Evolutionary conservation across 2,797 vertebrate genomes (phyloP), one percentile per base, ranked within the genome.

Genomic region (Agapornis canus): DNA sequence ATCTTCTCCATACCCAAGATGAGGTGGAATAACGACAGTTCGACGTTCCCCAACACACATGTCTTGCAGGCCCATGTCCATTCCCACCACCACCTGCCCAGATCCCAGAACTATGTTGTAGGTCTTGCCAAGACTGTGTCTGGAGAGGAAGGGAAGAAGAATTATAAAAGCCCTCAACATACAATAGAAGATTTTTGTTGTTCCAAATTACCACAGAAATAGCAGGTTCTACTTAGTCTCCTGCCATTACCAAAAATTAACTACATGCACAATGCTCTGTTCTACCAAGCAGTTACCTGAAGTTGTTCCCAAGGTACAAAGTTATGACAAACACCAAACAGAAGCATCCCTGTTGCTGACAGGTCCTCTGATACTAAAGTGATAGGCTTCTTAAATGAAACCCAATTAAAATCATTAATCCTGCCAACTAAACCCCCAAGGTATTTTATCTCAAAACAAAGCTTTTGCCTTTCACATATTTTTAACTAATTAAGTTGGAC

Each of bases 1-100:
- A 48, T 98, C 98, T 96, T 99, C 99, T 84, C 99, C 99, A 2
- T 99, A 99, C 66, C 98, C 99, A 31, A 99, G 97, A 73, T 99
- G 99, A 86, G 99, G 99, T 0, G 99, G 99, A 63, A 99, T 98
- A 85, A 99, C 51, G 0, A 99, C 95, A 1, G 97, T 98, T 8
- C 99, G 98, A 69, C 97, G 99, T 86, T 99, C 99, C 65, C 99
- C 99, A 0, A 99, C 98, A 37, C 99, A 99, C 99, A 99, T 99
- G 86, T 99, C 98, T 82, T 98, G 89, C 45, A 99, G 98, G 15
- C 99, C 99, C n/a, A 99, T 98, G 96, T 99, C 99, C 99, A 99
- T 99, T 17, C 99, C 99, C 27, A 98, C 49, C 49, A 99, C 99
- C 4, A 99, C 98, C 93, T 99, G 99, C 40, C 99, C 99, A 15